Evolutionary conservation across 2,888 invertebrate genomes (phyloP).

Genomic region (Argynnis bischoffii): DNA sequence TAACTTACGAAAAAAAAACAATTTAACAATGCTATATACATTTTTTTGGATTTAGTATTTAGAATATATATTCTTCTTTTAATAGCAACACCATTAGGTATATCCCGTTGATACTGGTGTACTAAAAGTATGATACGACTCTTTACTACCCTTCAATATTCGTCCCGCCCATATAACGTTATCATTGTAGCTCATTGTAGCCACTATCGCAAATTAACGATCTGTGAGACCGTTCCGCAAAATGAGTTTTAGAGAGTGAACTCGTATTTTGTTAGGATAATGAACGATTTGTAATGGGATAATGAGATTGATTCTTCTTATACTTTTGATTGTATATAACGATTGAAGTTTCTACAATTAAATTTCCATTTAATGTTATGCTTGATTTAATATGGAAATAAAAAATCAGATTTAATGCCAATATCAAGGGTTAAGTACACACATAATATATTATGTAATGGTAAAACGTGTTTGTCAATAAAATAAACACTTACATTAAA

Average conservation of each 20-base stretch:
- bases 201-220: conserved; percentile 62
- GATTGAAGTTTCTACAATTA: too few relatives aligned
- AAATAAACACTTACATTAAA: too few relatives aligned
- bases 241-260: conserved; percentile 45
- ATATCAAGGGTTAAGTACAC: too few relatives aligned
- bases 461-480: too few relatives aligned
- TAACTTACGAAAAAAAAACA: too few relatives aligned
- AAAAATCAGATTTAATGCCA: too few relatives aligned
- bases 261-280: conserved; percentile 37
- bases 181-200: conserved; percentile 48
- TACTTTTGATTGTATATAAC: too few relatives aligned
- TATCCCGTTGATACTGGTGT: conserved; percentile 18
- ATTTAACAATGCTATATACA: too few relatives aligned
- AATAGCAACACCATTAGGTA: conserved; percentile 29
- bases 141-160: conserved; percentile 42
- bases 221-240: conserved; percentile 49
- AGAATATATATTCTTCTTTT: not conserved
- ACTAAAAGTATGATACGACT: conserved; percentile 22
- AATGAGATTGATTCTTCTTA: conserved; percentile 17
- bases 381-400: too few relatives aligned
- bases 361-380: too few relatives aligned
- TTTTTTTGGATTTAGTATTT: too few relatives aligned
- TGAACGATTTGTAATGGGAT: conserved; percentile 38
- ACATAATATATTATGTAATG: too few relatives aligned
- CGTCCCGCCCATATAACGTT: conserved; percentile 50